A percentile compares a stretch with the other conserved stretches of the same genome.
Conservation (phyloP, 2,797 vertebrate species). For the Micropoecilia bifurca region DNA sequence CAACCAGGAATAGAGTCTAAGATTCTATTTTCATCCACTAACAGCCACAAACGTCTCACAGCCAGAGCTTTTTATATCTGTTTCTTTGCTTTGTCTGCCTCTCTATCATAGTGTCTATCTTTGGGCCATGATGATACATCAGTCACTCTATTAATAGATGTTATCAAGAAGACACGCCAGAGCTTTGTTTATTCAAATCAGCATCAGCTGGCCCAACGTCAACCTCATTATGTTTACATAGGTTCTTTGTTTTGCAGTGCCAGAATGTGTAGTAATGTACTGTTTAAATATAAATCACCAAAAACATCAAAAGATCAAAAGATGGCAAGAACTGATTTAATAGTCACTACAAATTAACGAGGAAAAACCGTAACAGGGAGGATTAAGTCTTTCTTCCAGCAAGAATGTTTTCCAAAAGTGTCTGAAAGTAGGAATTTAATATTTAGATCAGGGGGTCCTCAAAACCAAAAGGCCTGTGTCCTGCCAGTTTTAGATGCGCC, state of each 20-base stretch:
- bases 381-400: background rate
- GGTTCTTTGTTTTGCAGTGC: background rate
- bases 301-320: background rate
- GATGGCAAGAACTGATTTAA: background rate
- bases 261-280: background rate
- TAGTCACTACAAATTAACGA: background rate
- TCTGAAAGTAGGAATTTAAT: background rate
- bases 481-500: background rate
- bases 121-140: conserved; percentile 51
- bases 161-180: conserved; percentile 45
- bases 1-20: conserved; percentile 62
- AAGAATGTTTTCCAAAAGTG: background rate
- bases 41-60: conserved; percentile 56
- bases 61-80: conserved; percentile 59
- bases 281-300: background rate
- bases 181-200: conserved; percentile 49
- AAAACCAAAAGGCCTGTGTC: background rate
- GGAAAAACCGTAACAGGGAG: background rate
- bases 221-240: conserved; percentile 25
- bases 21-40: conserved; percentile 67
- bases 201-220: conserved; percentile 21
- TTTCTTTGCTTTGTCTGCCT: conserved; percentile 29
- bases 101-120: conserved; percentile 26
- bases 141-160: conserved; percentile 66
- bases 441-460: background rate